Conservation (phyloP, 2,888 invertebrate species). For the Masnerella sp. region DNA sequence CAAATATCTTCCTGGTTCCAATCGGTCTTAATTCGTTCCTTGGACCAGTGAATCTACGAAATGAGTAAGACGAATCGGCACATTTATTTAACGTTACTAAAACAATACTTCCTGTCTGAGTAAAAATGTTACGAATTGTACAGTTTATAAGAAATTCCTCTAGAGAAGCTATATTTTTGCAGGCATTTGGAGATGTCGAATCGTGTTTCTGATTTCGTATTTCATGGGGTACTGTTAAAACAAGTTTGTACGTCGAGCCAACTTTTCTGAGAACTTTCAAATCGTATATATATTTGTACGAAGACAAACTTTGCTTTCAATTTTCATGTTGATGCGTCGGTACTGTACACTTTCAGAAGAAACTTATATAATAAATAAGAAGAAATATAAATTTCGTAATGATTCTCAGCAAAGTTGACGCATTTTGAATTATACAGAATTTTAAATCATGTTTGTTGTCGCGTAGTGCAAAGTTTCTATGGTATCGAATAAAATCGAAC, state of each 20-base stretch:
- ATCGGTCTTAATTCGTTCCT: constrained; percentile 56
- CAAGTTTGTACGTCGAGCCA: constrained; percentile 18
- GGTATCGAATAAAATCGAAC: constrained; percentile 21
- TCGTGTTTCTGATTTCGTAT: not conserved
- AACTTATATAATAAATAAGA: constrained; percentile 4
- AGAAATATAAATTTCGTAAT: constrained; percentile 4
- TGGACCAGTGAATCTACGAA: constrained; percentile 1
- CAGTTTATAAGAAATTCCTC: constrained; percentile 35
- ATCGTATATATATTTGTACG: constrained; percentile 24
- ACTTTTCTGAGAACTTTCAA: constrained; percentile 32
- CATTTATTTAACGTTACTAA: constrained; percentile 7
- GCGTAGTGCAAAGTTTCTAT: constrained; percentile 41
- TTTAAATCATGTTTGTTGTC: constrained; percentile 51
- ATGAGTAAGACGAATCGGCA: not conserved
- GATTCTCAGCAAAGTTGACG: constrained; percentile 32
- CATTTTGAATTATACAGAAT: constrained; percentile 42
- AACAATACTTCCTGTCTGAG: not conserved
- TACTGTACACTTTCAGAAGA: constrained; percentile 29
- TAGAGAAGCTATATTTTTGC: constrained; percentile 49
- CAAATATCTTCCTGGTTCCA: constrained; percentile 42
- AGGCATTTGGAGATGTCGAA: constrained; percentile 23
- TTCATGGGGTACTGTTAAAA: constrained; percentile 25
- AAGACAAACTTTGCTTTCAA: not conserved
- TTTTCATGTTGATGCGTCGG: constrained; percentile 11
- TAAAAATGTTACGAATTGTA: constrained; percentile 36